These are phyloP conservation scores for Lomographa bimaculata DNA, from an alignment of 2,888 invertebrate genomes.

Conservation along the genomic window DNA sequence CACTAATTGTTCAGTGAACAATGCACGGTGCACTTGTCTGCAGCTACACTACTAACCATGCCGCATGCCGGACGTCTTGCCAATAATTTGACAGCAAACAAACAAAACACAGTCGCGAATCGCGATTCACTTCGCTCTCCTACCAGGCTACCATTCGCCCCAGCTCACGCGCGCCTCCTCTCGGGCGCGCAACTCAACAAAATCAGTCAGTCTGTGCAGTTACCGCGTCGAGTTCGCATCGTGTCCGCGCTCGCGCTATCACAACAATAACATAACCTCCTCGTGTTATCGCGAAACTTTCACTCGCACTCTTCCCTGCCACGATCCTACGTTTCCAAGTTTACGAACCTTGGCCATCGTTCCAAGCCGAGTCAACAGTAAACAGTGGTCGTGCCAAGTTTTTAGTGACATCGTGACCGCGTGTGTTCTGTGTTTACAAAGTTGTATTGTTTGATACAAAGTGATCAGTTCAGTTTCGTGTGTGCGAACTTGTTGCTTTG, in stretches of 20 bases:
- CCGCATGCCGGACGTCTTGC: no score
- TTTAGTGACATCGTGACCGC: constrained; percentile 31
- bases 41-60: no score
- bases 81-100: no score
- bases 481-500: constrained; percentile 66
- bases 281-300: constrained; percentile 58
- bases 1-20: no score
- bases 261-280: constrained; percentile 71
- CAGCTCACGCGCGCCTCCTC: no score
- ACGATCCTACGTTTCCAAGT: constrained; percentile 19
- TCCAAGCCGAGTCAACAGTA: constrained; percentile 2
- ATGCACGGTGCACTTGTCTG: no score
- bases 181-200: no score
- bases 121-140: no score
- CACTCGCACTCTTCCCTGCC: constrained; percentile 37
- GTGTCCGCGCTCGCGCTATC: constrained; percentile 48
- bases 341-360: constrained; percentile 12
- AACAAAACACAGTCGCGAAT: no score
- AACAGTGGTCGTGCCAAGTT: constrained; percentile 12
- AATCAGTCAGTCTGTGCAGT: constrained; percentile 52
- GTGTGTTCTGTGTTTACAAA: constrained; percentile 65
- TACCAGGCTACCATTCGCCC: no score
- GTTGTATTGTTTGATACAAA: constrained; percentile 59
- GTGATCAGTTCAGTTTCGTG: constrained; percentile 55
- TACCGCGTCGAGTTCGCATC: constrained; percentile 50